phyloP scores from a whole-genome alignment of 1,140 invertebrate species.

The Arion vulgaris region DNA sequence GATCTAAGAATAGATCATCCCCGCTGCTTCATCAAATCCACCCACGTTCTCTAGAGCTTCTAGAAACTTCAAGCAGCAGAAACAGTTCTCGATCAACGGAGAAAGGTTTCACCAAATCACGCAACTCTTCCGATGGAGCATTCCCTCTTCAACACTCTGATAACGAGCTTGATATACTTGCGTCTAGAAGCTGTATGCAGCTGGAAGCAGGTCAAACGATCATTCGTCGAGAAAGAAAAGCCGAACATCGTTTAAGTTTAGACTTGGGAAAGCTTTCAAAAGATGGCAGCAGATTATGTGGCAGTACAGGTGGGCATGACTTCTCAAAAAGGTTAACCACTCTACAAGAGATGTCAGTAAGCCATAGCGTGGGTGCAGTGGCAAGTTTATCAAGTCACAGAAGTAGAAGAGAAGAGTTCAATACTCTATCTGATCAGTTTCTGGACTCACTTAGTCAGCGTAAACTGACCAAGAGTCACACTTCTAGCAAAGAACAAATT shows the following conservation, averaged over 20 bases:
- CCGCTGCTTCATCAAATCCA: neutral
- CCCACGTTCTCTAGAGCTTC: neutral
- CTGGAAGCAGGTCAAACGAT: constrained; percentile 10
- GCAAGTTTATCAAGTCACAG: neutral
- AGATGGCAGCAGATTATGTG: neutral
- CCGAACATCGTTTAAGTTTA: constrained; percentile 15
- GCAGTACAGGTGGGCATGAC: neutral
- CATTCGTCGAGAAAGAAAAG: neutral
- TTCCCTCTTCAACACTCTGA: neutral
- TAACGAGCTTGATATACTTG: neutral
- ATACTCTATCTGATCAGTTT: constrained; percentile 6
- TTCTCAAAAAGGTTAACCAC: neutral
- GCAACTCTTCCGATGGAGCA: neutral
- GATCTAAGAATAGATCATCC: neutral
- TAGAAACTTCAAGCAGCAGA: neutral
- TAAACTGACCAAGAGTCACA: too few species aligned
- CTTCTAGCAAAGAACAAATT: neutral
- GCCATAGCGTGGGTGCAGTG: constrained; percentile 6
- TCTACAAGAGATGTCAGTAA: neutral
- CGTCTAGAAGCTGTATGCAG: constrained; percentile 14
- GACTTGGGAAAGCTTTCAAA: neutral
- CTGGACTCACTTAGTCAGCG: constrained; percentile 8
- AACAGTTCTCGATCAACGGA: neutral
- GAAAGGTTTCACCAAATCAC: neutral
- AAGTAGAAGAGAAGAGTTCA: neutral